Percentiles rank a stretch among this genome's conserved stretches.
phyloP scores from a whole-genome alignment of 2,797 vertebrate species.

The Lutra lutra region DNA sequence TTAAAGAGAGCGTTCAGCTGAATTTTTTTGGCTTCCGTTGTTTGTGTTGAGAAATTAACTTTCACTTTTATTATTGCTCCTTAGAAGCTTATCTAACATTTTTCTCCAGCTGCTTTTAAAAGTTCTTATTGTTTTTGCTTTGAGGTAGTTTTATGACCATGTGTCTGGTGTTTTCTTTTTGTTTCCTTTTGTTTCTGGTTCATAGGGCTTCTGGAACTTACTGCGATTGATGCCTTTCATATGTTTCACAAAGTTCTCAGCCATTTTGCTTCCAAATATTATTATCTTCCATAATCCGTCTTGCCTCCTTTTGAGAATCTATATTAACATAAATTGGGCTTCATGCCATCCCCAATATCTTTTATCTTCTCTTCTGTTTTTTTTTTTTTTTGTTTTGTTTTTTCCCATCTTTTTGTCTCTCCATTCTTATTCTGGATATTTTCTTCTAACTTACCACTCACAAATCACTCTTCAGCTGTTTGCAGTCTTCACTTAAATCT shows the following conservation, averaged over 20 bases:
- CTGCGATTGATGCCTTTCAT: background rate
- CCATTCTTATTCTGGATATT: background rate
- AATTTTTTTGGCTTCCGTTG: background rate
- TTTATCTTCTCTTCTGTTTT: background rate
- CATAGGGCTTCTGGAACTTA: background rate
- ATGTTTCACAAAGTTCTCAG: conserved; percentile 16
- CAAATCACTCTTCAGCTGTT: conserved; percentile 4
- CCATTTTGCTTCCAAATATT: conserved; percentile 16
- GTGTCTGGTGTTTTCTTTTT: background rate
- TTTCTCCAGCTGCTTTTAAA: conserved; percentile 22
- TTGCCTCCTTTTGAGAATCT: background rate
- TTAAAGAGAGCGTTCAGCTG: background rate
- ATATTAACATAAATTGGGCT: conserved; percentile 11
- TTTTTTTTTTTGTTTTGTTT: background rate
- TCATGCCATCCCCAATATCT: background rate
- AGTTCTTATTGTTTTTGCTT: conserved; percentile 30
- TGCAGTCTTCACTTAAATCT: background rate
- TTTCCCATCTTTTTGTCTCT: background rate
- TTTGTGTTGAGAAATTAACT: conserved; percentile 61
- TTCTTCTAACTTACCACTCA: background rate
- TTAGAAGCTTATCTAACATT: conserved; percentile 33
- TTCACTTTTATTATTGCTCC: conserved; percentile 42
- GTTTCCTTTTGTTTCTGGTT: conserved; percentile 2
- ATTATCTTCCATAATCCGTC: background rate
- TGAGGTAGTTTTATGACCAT: conserved; percentile 14